Evolutionary conservation across 1,140 invertebrate genomes (phyloP), one percentile per base, ranked within the genome.

Genomic region (Aphidius gifuensis): DNA sequence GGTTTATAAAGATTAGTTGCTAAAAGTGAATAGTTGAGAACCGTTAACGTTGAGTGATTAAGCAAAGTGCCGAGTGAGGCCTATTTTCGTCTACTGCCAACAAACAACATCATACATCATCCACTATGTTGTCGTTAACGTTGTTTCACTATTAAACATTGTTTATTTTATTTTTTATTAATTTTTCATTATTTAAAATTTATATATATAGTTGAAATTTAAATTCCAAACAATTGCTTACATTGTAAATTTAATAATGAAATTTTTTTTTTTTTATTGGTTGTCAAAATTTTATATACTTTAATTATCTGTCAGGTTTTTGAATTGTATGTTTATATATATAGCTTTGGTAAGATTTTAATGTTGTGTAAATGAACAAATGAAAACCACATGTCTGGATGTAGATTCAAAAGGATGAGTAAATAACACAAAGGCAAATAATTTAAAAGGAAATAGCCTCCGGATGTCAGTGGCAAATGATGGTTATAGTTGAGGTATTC

Each of bases 51-150:
- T 53, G 65, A 64, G 61, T 66, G 65, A 66, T 72, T 69, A 74
- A 78, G 73, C 73, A 70, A 32, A 72, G 74, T 76, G 71, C 66
- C n/a, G 74, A 78, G 72, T 76, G 74, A 77, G 69, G 63, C 71
- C 74, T 79, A 79, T 79, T 79, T 79, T 77, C 71, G 75, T 69
- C 64, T 67, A 65, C 67, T 53, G 56, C 68, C 70, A 70, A 73
- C 74, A 75, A 76, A 76, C 74, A 75, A 67, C 68, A 71, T 75
- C 74, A 69, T 75, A 74, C 66, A 75, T 76, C 71, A 74, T 68
- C 68, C 61, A 71, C 68, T 71, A 74, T 68, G 58, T 75, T 69
- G 71, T 32, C 23, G 23, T 32, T 32, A 32, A 74, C 75, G 74
- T 65, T 55, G 43, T 45, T 42, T 54, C 49, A 32, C 23, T 32